Base-by-base conservation (phyloP, 1,140 invertebrate genomes). In the Camponotus vicinus region DNA sequence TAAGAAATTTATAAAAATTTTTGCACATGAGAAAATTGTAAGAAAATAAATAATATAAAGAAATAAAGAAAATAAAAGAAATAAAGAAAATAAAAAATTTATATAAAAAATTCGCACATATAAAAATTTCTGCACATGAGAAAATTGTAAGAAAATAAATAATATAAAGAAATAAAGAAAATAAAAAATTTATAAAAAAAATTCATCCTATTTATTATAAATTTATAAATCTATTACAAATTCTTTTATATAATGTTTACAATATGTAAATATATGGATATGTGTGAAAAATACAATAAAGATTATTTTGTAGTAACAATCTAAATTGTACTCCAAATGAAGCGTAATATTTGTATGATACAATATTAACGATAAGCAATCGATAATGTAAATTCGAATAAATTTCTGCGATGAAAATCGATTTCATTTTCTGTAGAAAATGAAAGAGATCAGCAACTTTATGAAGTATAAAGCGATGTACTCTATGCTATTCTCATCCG, bases 401-500 rank as follows among this genome's bases (percentile, higher is more conserved):
- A 27, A 40, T 40, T 61, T 61, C 7, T 1, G 21, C 8, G 42
- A 42, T 2, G 2, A 61, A 76, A 37, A 61, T 4, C 15, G 2
- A 76, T 61, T 7, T 21, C 27, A 59, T 11, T 76, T 76, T 40
- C 27, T 61, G 27, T 1, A 42, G n/a, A 59, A 9, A 15, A 15
- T 9, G 6, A 59, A 21, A 61, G 6, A 59, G 15, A 21, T 61
- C 37, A 18, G 13, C 55, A 61, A 42, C 37, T 75, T 59, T 52
- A 42, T 76, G 8, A 76, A 76, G n/a, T 1, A 11, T 7, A 76
- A 76, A 76, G 57, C 21, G 37, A 61, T 21, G 15, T 76, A 34
- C 4, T 76, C 15, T 1, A 18, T 34, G 2, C 21, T 76, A 61
- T 15, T 13, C 4, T 76, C 37, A 40, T 76, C 13, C n/a, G 40